phyloP scores from a whole-genome alignment of 2,888 invertebrate species.

The Chromoteleia sp. region DNA sequence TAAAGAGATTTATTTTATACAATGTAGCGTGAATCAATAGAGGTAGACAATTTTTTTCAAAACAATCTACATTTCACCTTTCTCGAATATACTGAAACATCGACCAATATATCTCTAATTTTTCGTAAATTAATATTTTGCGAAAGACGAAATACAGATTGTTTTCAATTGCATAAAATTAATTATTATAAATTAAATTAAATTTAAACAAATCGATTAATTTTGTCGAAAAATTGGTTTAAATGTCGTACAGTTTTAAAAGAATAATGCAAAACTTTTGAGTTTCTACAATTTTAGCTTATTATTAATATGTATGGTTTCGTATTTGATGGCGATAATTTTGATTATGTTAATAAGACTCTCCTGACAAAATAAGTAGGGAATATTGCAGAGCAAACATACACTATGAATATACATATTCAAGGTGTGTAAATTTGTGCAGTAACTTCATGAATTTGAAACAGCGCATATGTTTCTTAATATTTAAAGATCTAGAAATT shows the following conservation, averaged over 20 bases:
- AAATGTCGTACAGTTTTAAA: no score
- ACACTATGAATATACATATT: constrained; percentile 49
- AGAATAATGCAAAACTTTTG: no score
- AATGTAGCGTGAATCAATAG: not conserved
- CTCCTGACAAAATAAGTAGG: constrained; percentile 44
- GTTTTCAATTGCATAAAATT: no score
- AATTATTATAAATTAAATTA: no score
- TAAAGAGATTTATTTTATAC: not conserved
- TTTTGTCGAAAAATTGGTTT: no score
- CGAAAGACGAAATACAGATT: no score
- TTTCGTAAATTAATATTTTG: not conserved
- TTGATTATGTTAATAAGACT: constrained; percentile 53
- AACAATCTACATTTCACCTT: not conserved
- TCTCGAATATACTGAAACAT: not conserved
- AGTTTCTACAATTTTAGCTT: constrained; percentile 7
- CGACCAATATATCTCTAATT: not conserved
- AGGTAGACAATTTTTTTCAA: not conserved
- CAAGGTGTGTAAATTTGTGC: constrained; percentile 50
- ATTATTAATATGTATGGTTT: constrained; percentile 41
- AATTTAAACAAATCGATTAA: no score
- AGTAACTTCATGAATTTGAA: constrained; percentile 46
- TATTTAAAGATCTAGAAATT: constrained; percentile 43
- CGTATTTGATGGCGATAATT: constrained; percentile 36
- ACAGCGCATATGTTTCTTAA: constrained; percentile 44
- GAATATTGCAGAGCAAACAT: constrained; percentile 45